These are phyloP conservation scores for Oenanthe melanoleuca DNA, from an alignment of 2,113 vertebrate species.

Conservation along the genomic window DNA sequence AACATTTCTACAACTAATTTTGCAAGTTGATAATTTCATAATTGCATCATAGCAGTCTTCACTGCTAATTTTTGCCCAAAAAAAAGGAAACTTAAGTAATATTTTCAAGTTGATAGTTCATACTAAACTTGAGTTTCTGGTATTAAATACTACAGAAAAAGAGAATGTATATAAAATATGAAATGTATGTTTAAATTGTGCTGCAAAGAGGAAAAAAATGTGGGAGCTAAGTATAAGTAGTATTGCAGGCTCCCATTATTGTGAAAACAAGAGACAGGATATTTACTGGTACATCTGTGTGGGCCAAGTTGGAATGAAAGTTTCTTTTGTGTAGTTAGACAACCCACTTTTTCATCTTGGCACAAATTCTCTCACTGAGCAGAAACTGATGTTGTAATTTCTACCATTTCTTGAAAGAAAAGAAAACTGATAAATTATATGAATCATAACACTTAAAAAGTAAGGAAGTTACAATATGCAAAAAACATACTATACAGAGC, in stretches of 20 bases:
- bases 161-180: not conserved
- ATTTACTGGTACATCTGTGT: not conserved
- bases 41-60: not conserved
- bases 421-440: slow-evolving; percentile 16
- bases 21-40: not conserved
- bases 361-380: slow-evolving; percentile 18
- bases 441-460: slow-evolving; percentile 50
- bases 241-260: not conserved
- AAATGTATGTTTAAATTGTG: not conserved
- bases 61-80: not conserved
- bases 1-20: not conserved
- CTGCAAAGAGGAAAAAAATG: not conserved
- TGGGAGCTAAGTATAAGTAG: not conserved
- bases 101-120: not conserved
- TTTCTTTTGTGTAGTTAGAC: not conserved
- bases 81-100: not conserved
- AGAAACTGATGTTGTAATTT: slow-evolving; percentile 30
- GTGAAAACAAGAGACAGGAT: not conserved
- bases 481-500: not conserved
- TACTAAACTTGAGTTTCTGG: not conserved
- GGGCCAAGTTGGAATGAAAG: slow-evolving; percentile 8
- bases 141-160: not conserved
- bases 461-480: not conserved
- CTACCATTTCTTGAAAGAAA: slow-evolving; percentile 53
- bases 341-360: not conserved